These are phyloP conservation scores for Astyanax mexicanus DNA, from an alignment of 2,797 vertebrate species.

Conservation along the genomic window DNA sequence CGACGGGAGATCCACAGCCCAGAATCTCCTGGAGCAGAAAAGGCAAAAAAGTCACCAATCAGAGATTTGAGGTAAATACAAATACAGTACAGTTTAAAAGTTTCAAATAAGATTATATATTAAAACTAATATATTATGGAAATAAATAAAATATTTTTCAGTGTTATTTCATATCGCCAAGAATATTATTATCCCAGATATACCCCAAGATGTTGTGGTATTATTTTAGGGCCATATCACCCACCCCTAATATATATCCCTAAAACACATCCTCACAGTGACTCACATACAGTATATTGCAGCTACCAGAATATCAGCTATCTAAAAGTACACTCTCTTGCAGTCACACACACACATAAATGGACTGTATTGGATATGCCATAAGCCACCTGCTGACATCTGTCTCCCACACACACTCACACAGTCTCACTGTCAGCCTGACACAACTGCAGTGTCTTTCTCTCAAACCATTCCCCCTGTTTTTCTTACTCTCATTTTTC, in stretches of 20 bases:
- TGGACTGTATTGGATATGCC: neutral
- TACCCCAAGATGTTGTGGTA: too few relatives aligned
- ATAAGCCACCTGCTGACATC: neutral
- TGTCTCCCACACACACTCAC: neutral
- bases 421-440: neutral
- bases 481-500: neutral
- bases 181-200: too few relatives aligned
- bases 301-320: neutral
- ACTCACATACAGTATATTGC: too few relatives aligned
- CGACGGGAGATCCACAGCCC: slow-evolving; percentile 93
- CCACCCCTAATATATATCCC: too few relatives aligned
- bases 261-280: too few relatives aligned
- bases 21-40: slow-evolving; percentile 99
- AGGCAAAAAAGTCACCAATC: slow-evolving; percentile 99
- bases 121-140: too few relatives aligned
- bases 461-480: neutral
- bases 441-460: neutral
- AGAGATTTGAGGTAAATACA: slow-evolving; percentile 95
- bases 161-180: too few relatives aligned
- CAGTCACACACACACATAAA: neutral
- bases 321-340: neutral
- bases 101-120: too few relatives aligned
- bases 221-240: too few relatives aligned
- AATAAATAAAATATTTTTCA: too few relatives aligned
- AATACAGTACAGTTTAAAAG: too few relatives aligned